These are phyloP conservation scores for Gordius sp. DNA, from an alignment of 2,888 invertebrate genomes.

Conservation along the genomic window DNA sequence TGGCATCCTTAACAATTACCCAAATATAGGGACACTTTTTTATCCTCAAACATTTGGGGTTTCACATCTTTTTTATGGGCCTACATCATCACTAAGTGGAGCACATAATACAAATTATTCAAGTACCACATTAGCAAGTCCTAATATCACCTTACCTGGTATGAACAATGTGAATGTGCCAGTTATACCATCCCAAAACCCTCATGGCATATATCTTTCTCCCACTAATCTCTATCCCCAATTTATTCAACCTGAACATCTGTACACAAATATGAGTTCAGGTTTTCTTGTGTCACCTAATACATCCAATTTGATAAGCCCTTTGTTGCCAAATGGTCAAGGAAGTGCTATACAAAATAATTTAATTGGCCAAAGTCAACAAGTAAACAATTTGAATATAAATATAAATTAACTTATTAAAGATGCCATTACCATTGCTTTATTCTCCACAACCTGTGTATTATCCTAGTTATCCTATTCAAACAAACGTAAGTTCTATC, in stretches of 20 bases:
- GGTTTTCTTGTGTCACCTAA: background rate
- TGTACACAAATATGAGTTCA: no score
- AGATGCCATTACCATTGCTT: background rate
- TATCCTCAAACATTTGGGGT: background rate
- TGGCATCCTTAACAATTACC: background rate
- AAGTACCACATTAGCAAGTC: background rate
- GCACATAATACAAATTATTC: background rate
- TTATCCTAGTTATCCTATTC: background rate
- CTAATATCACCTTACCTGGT: no score
- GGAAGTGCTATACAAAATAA: background rate
- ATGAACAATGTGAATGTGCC: no score
- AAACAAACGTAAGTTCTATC: background rate
- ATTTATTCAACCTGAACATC: no score
- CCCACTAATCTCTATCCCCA: no score
- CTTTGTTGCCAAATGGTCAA: no score
- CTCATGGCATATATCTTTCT: no score
- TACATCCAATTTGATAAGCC: no score
- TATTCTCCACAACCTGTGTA: background rate
- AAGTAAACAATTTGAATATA: background rate
- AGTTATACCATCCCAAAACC: no score
- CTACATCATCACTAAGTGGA: background rate
- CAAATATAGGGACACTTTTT: background rate
- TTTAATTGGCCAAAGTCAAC: background rate
- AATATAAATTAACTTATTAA: background rate
- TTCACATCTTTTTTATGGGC: background rate